A percentile compares a stretch with the other conserved stretches of the same genome.
These are phyloP conservation scores for Volucella inanis DNA, from an alignment of 2,888 invertebrate species.

Conservation along the genomic window DNA sequence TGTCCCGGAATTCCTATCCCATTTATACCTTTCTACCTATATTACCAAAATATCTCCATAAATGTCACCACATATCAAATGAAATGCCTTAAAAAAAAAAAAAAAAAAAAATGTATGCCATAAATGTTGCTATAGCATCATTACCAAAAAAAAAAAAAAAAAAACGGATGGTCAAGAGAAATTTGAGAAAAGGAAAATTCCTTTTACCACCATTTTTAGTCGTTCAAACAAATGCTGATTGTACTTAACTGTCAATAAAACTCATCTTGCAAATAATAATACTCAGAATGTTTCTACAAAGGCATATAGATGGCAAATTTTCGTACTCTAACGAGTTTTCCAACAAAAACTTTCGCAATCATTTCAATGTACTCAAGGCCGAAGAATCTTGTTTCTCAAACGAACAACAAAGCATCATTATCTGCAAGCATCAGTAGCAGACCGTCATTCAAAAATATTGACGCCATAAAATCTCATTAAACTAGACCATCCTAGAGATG, in stretches of 20 bases:
- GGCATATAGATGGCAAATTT: not conserved
- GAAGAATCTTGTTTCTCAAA: constrained; percentile 30
- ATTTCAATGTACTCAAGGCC: constrained; percentile 38
- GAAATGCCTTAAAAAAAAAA: constrained; percentile 23
- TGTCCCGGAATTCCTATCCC: not conserved
- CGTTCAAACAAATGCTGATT: constrained; percentile 36
- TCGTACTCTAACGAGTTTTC: constrained; percentile 4
- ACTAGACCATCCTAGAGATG: constrained; percentile 18
- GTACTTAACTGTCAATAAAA: constrained; percentile 41
- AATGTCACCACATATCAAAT: constrained; percentile 37
- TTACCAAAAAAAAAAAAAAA: not conserved
- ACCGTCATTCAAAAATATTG: constrained; percentile 27
- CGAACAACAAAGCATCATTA: constrained; percentile 13
- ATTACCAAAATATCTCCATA: constrained; percentile 17
- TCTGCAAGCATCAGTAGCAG: constrained; percentile 11
- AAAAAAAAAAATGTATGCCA: constrained; percentile 3
- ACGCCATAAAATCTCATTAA: constrained; percentile 63
- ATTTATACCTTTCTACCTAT: constrained; percentile 3
- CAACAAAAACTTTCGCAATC: constrained; percentile 43
- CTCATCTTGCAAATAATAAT: constrained; percentile 18
- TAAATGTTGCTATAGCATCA: constrained; percentile 37
- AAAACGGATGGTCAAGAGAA: too few species aligned
- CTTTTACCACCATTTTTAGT: not conserved
- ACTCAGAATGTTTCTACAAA: constrained; percentile 8
- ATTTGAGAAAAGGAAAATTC: too few species aligned